Evolutionary conservation across 2,797 vertebrate species (phyloP).

Genomic region (Coreius guichenoti): DNA sequence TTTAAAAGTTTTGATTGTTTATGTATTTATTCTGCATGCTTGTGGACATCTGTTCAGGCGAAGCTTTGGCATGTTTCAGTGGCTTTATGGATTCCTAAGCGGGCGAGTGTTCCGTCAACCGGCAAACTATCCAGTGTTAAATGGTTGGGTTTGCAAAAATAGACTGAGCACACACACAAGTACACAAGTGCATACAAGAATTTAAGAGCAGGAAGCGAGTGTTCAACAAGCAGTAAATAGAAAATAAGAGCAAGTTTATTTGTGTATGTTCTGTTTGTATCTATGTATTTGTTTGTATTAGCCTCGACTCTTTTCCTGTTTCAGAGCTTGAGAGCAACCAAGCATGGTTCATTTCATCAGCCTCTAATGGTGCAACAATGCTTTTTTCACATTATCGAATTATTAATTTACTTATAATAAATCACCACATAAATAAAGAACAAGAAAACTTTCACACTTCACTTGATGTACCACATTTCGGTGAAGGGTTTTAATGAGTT

Average conservation of each 20-base stretch:
- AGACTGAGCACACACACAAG: constrained; percentile 26
- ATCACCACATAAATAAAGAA: constrained; percentile 40
- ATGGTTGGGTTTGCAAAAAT: constrained; percentile 48
- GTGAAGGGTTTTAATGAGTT: constrained; percentile 35
- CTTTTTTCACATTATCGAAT: constrained; percentile 9
- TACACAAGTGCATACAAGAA: constrained; percentile 20
- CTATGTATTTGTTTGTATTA: neutral
- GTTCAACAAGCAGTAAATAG: constrained; percentile 51
- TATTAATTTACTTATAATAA: constrained; percentile 41
- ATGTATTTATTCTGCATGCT: constrained; percentile 53
- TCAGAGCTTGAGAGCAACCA: constrained; percentile 6
- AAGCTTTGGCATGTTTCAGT: constrained; percentile 38
- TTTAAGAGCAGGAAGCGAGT: constrained; percentile 33
- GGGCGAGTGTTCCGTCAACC: constrained; percentile 47
- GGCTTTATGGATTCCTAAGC: constrained; percentile 56
- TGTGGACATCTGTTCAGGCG: constrained; percentile 43
- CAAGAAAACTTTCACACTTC: constrained; percentile 42
- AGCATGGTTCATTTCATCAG: constrained; percentile 36
- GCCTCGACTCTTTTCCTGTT: constrained; percentile 10
- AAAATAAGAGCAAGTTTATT: constrained; percentile 44
- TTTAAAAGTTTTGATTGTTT: constrained; percentile 59
- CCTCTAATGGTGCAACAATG: constrained; percentile 21
- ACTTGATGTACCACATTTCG: constrained; percentile 27
- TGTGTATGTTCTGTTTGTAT: constrained; percentile 1
- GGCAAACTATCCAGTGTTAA: constrained; percentile 54